phyloP scores from a whole-genome alignment of 1,140 invertebrate species.

The Drosophila cardini region DNA sequence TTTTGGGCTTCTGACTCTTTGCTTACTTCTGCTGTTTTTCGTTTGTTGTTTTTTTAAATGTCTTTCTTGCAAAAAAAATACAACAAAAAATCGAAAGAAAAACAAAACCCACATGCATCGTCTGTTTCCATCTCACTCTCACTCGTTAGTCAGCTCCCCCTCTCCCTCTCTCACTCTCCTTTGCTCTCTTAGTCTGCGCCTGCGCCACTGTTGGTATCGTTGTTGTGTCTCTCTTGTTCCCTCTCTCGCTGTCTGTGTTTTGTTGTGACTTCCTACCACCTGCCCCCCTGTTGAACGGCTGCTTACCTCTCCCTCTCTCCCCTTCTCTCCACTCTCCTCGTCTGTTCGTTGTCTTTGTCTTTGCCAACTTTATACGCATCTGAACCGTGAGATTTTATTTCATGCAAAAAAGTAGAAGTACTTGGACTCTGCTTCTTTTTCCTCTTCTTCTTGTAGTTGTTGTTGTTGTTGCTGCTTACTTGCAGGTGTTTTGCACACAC shows the following conservation, averaged over 20 bases:
- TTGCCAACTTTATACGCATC: conserved; percentile 80
- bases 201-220: conserved; percentile 50
- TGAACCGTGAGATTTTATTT: conserved; percentile 83
- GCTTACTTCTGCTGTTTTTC: conserved; percentile 48
- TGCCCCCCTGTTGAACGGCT: conserved; percentile 52
- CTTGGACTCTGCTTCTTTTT: conserved; percentile 45
- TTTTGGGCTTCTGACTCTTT: conserved; percentile 33
- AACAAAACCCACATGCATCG: conserved; percentile 69
- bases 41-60: conserved; percentile 53
- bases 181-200: conserved; percentile 17
- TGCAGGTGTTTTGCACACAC: conserved; percentile 74
- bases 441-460: conserved; percentile 20
- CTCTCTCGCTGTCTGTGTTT: conserved; percentile 52
- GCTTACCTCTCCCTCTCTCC: conserved; percentile 16
- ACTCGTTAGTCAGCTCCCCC: no score
- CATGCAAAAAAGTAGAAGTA: conserved; percentile 82
- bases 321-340: neutral
- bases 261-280: conserved; percentile 75
- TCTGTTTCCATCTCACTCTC: conserved; percentile 26
- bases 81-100: conserved; percentile 4
- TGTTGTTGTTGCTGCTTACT: conserved; percentile 40
- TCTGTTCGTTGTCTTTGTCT: conserved; percentile 35
- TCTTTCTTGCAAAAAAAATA: conserved; percentile 72
- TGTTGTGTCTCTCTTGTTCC: conserved; percentile 23
- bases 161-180: conserved; percentile 1